A percentile compares a stretch with the other conserved stretches of the same genome.
phyloP scores from a whole-genome alignment of 1,140 invertebrate species.

The Cecropterus lyciades region DNA sequence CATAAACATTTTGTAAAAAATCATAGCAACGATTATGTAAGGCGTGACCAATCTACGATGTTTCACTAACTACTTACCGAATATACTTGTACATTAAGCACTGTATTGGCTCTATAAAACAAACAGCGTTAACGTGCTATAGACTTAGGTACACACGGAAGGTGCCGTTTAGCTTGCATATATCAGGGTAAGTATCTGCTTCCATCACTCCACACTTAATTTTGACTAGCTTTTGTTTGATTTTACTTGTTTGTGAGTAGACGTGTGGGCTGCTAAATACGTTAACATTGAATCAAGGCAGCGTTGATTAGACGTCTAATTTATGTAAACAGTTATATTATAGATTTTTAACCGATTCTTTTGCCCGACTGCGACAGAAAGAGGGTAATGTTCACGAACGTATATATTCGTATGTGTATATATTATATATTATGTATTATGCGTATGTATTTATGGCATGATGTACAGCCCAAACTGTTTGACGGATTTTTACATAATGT shows the following conservation, averaged over 20 bases:
- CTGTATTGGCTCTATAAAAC: not conserved
- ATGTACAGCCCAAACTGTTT: too few species aligned
- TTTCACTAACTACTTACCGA: slow-evolving; percentile 12
- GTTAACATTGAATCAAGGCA: not conserved
- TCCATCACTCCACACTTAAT: slow-evolving; percentile 14
- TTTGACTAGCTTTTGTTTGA: slow-evolving; percentile 14
- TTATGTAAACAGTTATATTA: not conserved
- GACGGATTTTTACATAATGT: too few species aligned
- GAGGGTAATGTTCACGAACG: too few species aligned
- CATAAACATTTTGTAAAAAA: too few species aligned
- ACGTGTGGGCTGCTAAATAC: not conserved
- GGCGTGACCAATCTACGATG: not conserved
- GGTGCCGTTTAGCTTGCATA: not conserved
- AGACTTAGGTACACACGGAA: not conserved
- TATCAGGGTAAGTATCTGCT: slow-evolving; percentile 4
- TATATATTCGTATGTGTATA: too few species aligned
- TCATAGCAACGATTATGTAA: too few species aligned
- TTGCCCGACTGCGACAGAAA: too few species aligned
- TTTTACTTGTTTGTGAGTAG: slow-evolving; percentile 4
- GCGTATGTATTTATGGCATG: too few species aligned
- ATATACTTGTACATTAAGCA: slow-evolving; percentile 8
- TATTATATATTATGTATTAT: too few species aligned
- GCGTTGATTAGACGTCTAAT: not conserved
- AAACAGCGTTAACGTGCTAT: not conserved
- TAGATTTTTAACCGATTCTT: too few species aligned